Conservation (phyloP, 2,113 vertebrate genomes). For the Daubentonia madagascariensis region DNA sequence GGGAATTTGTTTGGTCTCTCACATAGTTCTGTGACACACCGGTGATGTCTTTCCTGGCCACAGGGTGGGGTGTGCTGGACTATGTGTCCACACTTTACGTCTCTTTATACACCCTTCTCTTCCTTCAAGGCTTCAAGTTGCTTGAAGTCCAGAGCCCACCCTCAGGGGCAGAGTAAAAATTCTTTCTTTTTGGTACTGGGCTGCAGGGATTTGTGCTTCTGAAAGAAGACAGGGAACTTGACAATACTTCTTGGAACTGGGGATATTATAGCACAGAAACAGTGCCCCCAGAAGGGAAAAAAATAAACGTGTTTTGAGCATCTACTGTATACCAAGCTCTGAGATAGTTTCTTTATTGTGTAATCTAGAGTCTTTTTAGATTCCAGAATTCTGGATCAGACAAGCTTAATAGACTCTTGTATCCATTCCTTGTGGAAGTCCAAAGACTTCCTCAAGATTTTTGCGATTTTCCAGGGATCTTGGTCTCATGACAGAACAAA, state of each 20-base stretch:
- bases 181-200: not conserved
- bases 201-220: not conserved
- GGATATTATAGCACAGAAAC: not conserved
- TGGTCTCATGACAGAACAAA: slow-evolving; percentile 24
- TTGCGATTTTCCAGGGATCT: not conserved
- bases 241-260: not conserved
- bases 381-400: not conserved
- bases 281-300: not conserved
- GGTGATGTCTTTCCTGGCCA: not conserved
- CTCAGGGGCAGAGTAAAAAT: not conserved
- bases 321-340: not conserved
- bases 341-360: not conserved
- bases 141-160: not conserved
- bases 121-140: not conserved
- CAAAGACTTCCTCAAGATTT: not conserved
- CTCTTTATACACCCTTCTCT: too few species aligned
- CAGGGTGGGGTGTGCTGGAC: not conserved
- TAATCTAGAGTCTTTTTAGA: not conserved
- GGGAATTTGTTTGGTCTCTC: not conserved
- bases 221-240: not conserved
- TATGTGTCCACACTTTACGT: fast-evolving
- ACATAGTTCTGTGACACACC: not conserved
- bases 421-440: not conserved
- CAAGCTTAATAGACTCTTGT: not conserved
- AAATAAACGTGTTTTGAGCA: not conserved